Evolutionary conservation across 2,113 vertebrate species (phyloP).

Genomic region (Gopherus flavomarginatus): DNA sequence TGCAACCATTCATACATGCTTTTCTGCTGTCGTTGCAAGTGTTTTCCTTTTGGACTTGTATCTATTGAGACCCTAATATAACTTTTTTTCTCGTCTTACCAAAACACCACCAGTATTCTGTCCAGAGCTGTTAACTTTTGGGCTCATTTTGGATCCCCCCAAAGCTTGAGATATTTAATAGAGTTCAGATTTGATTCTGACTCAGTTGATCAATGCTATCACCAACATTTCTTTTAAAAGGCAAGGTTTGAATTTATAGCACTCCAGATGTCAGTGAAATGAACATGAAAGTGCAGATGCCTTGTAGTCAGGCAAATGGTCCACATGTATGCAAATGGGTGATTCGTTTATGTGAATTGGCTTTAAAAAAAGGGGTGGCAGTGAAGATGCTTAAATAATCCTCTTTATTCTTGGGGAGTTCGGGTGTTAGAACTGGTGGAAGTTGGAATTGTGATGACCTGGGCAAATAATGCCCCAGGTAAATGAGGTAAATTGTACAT

Average conservation of each 20-base stretch:
- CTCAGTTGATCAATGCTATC: slow-evolving; percentile 21
- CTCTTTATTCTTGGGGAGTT: background rate
- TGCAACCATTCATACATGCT: background rate
- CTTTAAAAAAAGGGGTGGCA: background rate
- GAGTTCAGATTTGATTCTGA: background rate
- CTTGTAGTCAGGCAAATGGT: slow-evolving; percentile 44
- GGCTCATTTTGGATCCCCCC: background rate
- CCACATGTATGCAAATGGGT: slow-evolving; percentile 71
- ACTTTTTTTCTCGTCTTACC: background rate
- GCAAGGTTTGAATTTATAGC: slow-evolving; percentile 68
- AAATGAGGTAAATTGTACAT: background rate
- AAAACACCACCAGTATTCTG: background rate
- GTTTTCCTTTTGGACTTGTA: background rate
- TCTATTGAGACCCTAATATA: background rate
- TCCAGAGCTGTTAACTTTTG: background rate
- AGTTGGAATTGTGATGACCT: background rate
- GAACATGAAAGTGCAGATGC: slow-evolving; percentile 74
- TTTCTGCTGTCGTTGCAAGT: background rate
- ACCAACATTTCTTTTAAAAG: slow-evolving; percentile 29
- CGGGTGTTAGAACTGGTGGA: background rate
- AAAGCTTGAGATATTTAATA: background rate
- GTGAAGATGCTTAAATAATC: slow-evolving; percentile 22
- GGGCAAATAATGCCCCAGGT: background rate
- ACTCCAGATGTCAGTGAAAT: slow-evolving; percentile 74
- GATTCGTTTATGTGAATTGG: slow-evolving; percentile 61